Evolutionary conservation across 2,888 invertebrate species (phyloP).

Genomic region (Mechanitis messenoides): DNA sequence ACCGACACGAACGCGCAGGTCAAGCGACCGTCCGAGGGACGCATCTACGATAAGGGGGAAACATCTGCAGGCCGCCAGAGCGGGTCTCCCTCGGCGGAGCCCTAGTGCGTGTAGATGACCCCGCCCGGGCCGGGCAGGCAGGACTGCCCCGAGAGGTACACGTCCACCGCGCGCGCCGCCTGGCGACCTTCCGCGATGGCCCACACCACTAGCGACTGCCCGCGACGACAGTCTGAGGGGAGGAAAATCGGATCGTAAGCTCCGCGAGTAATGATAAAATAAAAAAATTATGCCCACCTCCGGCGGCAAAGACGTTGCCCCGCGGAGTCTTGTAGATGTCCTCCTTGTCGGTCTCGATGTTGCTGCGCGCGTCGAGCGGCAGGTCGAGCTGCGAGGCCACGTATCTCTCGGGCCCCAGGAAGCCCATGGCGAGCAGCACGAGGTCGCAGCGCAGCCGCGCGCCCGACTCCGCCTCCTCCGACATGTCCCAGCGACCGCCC

Average conservation of each 20-base stretch:
- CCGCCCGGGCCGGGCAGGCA: constrained; percentile 95
- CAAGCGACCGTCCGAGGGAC: neutral
- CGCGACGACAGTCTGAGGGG: constrained; percentile 92
- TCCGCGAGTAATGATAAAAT: neutral
- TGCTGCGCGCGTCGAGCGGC: constrained; percentile 93
- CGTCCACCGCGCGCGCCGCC: constrained; percentile 95
- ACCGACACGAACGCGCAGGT: neutral
- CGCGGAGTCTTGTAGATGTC: constrained; percentile 86
- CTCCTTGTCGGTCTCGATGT: constrained; percentile 87
- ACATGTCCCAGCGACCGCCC: constrained; percentile 95
- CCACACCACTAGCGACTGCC: constrained; percentile 99
- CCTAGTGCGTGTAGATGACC: constrained; percentile 73
- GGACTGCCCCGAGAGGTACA: constrained; percentile 85
- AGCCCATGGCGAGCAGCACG: constrained; percentile 98
- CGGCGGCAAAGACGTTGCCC: constrained; percentile 94
- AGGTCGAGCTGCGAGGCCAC: constrained; percentile 88
- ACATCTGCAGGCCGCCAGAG: neutral
- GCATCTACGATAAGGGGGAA: neutral
- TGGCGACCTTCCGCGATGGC: constrained; percentile 99
- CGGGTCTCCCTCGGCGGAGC: neutral
- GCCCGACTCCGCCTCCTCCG: constrained; percentile 87
- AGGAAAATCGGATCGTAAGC: constrained; percentile 1
- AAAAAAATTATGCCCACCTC: constrained; percentile 79
- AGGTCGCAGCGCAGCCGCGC: constrained; percentile 90
- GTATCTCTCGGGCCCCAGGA: constrained; percentile 95